Evolutionary conservation across 2,797 vertebrate species (phyloP).

Genomic region (Pangasius djambal): DNA sequence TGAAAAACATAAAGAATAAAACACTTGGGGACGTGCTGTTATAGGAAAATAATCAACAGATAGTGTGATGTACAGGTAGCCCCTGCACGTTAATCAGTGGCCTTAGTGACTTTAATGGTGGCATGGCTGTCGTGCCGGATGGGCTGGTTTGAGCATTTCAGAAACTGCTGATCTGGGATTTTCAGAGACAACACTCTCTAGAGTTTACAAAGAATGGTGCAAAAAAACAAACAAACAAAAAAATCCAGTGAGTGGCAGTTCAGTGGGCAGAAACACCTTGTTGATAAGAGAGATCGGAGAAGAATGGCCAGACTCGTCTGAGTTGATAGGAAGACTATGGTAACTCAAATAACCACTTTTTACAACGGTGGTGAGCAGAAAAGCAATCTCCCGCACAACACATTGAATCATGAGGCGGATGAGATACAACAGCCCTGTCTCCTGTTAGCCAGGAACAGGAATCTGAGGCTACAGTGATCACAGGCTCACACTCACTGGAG

Average conservation of each 20-base stretch:
- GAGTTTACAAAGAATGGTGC: too few relatives aligned
- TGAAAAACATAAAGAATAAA: background rate
- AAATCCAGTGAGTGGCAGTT: too few relatives aligned
- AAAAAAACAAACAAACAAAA: too few relatives aligned
- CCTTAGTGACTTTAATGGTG: too few relatives aligned
- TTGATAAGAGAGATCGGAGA: too few relatives aligned
- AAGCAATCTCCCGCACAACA: background rate
- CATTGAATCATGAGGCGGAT: background rate
- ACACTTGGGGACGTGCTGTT: background rate
- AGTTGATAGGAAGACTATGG: background rate
- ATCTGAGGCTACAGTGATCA: background rate
- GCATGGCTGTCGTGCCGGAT: too few relatives aligned
- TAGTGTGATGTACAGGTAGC: too few relatives aligned
- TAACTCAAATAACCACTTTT: background rate
- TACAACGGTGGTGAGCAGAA: background rate
- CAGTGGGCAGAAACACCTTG: too few relatives aligned
- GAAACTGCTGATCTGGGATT: too few relatives aligned
- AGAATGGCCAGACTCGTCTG: background rate
- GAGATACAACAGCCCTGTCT: background rate
- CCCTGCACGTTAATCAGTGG: too few relatives aligned
- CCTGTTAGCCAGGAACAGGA: background rate
- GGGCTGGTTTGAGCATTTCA: too few relatives aligned
- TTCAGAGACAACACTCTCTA: too few relatives aligned
- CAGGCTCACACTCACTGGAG: background rate
- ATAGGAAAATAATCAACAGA: background rate